phyloP scores from a whole-genome alignment of 2,888 invertebrate species.

The Lampropteryx suffumata region DNA sequence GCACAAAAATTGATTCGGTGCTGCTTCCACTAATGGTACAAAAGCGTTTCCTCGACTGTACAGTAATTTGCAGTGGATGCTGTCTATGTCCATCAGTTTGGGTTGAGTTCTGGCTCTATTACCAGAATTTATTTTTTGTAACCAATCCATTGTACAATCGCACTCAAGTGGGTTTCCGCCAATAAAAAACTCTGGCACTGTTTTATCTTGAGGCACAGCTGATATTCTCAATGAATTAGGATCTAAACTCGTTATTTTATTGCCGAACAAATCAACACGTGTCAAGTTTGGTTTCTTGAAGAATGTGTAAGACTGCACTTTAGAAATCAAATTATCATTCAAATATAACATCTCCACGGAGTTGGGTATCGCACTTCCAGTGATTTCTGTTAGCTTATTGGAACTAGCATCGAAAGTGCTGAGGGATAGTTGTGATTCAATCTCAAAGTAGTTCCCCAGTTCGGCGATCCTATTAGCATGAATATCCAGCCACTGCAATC shows the following conservation, averaged over 20 bases:
- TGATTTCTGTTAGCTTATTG: slow-evolving; percentile 91
- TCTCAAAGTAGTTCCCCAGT: slow-evolving; percentile 92
- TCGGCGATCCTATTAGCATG: slow-evolving; percentile 92
- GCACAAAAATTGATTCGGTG: slow-evolving; percentile 92
- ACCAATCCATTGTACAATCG: slow-evolving; percentile 96
- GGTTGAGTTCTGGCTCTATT: slow-evolving; percentile 91
- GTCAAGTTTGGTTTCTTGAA: slow-evolving; percentile 93
- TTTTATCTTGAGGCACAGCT: slow-evolving; percentile 87
- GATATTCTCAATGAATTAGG: slow-evolving; percentile 90
- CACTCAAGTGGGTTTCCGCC: slow-evolving; percentile 94
- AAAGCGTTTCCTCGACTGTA: slow-evolving; percentile 89
- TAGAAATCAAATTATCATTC: slow-evolving; percentile 91
- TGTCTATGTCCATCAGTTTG: slow-evolving; percentile 90
- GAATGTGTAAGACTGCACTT: slow-evolving; percentile 93
- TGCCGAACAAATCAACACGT: slow-evolving; percentile 90
- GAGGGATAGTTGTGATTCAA: slow-evolving; percentile 90
- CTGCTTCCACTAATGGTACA: slow-evolving; percentile 89
- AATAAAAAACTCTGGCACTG: slow-evolving; percentile 91
- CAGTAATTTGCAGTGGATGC: slow-evolving; percentile 90
- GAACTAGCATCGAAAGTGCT: slow-evolving; percentile 92
- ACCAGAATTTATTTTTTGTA: slow-evolving; percentile 90
- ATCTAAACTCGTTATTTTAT: slow-evolving; percentile 89
- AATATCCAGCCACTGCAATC: slow-evolving; percentile 92
- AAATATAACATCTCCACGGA: slow-evolving; percentile 90
- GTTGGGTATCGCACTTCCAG: slow-evolving; percentile 91